Evolutionary conservation across 2,888 invertebrate genomes (phyloP).

Genomic region (Ecdyonurus torrentis): DNA sequence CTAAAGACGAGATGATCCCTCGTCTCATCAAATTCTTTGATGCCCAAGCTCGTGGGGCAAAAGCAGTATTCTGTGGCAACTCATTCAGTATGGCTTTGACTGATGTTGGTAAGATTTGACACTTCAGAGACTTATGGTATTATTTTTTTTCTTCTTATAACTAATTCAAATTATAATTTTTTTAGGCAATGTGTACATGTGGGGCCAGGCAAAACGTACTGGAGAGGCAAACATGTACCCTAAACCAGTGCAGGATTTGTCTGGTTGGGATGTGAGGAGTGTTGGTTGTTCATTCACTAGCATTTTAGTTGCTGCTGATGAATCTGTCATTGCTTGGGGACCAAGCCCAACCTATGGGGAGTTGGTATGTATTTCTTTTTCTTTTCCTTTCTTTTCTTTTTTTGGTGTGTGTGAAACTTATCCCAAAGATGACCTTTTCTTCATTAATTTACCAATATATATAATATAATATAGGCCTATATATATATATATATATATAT

Average conservation of each 20-base stretch:
- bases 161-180: slow-evolving; percentile 5
- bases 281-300: slow-evolving; percentile 73
- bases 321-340: slow-evolving; percentile 82
- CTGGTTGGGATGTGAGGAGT: slow-evolving; percentile 78
- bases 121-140: neutral
- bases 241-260: slow-evolving; percentile 83
- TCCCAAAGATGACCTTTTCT: too few relatives aligned
- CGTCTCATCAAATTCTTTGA: slow-evolving; percentile 81
- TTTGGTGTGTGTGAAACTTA: too few relatives aligned
- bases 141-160: neutral
- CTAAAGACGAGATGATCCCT: slow-evolving; percentile 74
- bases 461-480: too few relatives aligned
- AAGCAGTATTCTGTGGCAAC: slow-evolving; percentile 66
- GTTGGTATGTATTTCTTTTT: too few relatives aligned
- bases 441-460: too few relatives aligned
- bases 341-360: slow-evolving; percentile 90
- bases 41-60: slow-evolving; percentile 64
- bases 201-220: slow-evolving; percentile 82
- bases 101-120: slow-evolving; percentile 39
- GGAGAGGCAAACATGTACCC: slow-evolving; percentile 97
- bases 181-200: slow-evolving; percentile 53
- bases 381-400: too few relatives aligned
- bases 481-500: too few relatives aligned
- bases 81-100: slow-evolving; percentile 75
- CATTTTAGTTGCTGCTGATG: slow-evolving; percentile 75